These are phyloP conservation scores for Octonoba sinensis DNA, from an alignment of 2,888 invertebrate genomes.

Conservation along the genomic window DNA sequence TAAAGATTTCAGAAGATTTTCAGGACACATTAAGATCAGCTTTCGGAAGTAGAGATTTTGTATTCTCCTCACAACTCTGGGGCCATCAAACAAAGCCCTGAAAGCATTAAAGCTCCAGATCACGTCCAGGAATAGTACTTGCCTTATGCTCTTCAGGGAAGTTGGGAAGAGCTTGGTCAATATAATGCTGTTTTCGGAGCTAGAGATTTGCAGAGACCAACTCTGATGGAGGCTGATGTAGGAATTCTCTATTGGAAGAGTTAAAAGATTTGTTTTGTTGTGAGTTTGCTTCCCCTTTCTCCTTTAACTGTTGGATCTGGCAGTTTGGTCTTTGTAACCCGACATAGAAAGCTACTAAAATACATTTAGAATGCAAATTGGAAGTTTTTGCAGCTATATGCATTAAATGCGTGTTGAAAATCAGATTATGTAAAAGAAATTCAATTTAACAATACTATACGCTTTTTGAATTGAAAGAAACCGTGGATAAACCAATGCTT, in stretches of 20 bases:
- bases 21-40: slow-evolving; percentile 59
- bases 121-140: slow-evolving; percentile 56
- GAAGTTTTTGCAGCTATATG: too few relatives aligned
- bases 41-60: slow-evolving; percentile 51
- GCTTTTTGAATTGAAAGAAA: too few relatives aligned
- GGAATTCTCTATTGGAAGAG: slow-evolving; percentile 39
- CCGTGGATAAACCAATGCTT: too few relatives aligned
- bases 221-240: slow-evolving; percentile 45
- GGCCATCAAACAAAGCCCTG: slow-evolving; percentile 63
- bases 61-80: slow-evolving; percentile 51
- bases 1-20: slow-evolving; percentile 61
- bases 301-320: slow-evolving; percentile 27
- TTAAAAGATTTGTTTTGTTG: slow-evolving; percentile 58
- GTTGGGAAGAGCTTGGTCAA: slow-evolving; percentile 48
- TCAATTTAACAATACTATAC: too few relatives aligned
- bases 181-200: slow-evolving; percentile 57
- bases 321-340: slow-evolving; percentile 1
- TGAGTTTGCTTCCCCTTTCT: neutral
- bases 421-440: too few relatives aligned
- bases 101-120: slow-evolving; percentile 61
- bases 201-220: slow-evolving; percentile 40
- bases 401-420: too few relatives aligned
- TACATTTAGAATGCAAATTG: too few relatives aligned
- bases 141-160: slow-evolving; percentile 53
- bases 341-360: too few relatives aligned